Evolutionary conservation across 2,888 invertebrate genomes (phyloP).

Genomic region (Agrilus cyanescens): DNA sequence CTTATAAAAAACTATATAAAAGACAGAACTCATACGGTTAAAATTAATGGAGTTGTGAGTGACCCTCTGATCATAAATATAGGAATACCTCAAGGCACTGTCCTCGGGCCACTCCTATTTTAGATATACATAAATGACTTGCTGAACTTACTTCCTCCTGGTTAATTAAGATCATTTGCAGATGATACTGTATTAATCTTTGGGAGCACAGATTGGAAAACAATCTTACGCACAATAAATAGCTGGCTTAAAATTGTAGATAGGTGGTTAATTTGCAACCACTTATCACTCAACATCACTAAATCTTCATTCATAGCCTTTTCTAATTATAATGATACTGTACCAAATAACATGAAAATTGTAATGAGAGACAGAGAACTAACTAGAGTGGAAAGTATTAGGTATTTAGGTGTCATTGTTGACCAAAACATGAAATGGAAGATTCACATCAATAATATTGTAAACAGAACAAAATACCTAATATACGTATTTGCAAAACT

Average conservation of each 20-base stretch:
- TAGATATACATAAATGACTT: background rate
- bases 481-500: no score
- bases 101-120: no score
- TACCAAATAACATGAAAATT: no score
- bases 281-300: background rate
- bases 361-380: no score
- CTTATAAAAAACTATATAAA: background rate
- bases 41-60: background rate
- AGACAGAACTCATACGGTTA: background rate
- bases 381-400: no score
- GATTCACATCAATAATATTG: no score
- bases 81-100: no score
- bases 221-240: background rate
- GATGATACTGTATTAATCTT: background rate
- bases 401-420: no score
- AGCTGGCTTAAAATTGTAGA: background rate
- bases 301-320: no score
- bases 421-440: no score
- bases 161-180: background rate
- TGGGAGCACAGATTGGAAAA: background rate
- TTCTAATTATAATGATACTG: no score
- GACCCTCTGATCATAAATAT: background rate
- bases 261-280: background rate
- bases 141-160: background rate
- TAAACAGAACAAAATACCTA: no score